Base-by-base conservation (phyloP, 1,140 invertebrate genomes). In the Caerostris darwini region DNA sequence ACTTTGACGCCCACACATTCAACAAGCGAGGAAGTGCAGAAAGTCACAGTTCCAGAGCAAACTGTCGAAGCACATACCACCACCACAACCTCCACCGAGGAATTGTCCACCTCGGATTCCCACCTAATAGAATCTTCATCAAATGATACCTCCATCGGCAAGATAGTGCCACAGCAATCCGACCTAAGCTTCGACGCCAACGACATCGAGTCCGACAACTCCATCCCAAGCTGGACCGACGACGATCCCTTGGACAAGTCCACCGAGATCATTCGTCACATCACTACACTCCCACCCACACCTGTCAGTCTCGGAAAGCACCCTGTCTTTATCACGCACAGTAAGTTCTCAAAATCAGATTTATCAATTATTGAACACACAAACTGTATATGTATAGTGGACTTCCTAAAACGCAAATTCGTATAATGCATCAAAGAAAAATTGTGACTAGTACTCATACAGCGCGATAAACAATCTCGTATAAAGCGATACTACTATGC, bases 261-360 rank as follows among this genome's bases (percentile, higher is more conserved):
- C 2, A 17, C 53, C 0, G 92, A 93, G 58, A 82, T 93, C 19
- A 87, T 93, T 17, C 77, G 85, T 3, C 92, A 93, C 53, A 93
- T 93, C 34, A 93, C 92, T 50, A 93, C 92, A 53, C 19, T 91
- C 10, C 67, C 67, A n/a, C 81, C 81, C 3, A 59, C 19, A 4
- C 58, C 91, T 17, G 82, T 93, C 3, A 93, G 91, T 34, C 91
- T 93, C 5, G 91, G 91, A 69, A 93, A 93, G 57, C 83, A 93
- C 10, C 91, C 91, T 10, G 54, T 93, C 10, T 93, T 93, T 53
- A 58, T 93, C 19, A 71, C 91, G 5, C 17, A 69, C 14, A 69
- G 91, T 86, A 93, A 93, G 91, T 87, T 7, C n/a, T 10, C n/a
- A 34, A 34, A 34, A 34, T 34, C 34, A 34, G 34, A 34, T 34